phyloP scores from a whole-genome alignment of 2,113 vertebrate species.

The Tyto alba region DNA sequence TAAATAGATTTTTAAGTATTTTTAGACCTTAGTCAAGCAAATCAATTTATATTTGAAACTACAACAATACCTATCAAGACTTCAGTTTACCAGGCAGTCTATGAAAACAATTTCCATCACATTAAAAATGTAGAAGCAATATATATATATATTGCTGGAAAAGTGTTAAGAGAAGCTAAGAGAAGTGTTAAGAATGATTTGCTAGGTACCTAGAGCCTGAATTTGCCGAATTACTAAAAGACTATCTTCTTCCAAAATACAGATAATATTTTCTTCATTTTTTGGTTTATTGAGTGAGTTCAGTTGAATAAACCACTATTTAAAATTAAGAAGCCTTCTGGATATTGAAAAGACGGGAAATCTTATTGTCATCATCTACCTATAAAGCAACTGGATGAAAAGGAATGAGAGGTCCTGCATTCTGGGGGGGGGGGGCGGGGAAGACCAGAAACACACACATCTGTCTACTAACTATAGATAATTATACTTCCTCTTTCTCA shows the following conservation, averaged over 20 bases:
- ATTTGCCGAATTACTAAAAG: background rate
- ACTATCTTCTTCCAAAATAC: background rate
- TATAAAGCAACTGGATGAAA: background rate
- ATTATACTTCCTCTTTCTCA: constrained; percentile 15
- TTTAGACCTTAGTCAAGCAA: background rate
- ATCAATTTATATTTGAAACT: background rate
- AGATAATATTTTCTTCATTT: background rate
- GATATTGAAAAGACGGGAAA: background rate
- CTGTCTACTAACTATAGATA: background rate
- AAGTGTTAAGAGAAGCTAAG: background rate
- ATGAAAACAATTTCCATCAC: background rate
- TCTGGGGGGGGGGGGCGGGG: background rate
- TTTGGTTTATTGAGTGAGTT: background rate
- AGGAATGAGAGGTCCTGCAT: background rate
- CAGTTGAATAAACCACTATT: background rate
- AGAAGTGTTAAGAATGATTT: background rate
- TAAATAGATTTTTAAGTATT: background rate
- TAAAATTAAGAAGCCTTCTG: background rate
- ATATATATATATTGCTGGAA: background rate
- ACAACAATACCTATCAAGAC: background rate
- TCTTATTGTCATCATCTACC: background rate
- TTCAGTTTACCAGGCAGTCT: fast-evolving
- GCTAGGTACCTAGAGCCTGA: background rate
- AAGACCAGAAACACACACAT: background rate
- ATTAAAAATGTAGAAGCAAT: background rate